A percentile compares a stretch with the other conserved stretches of the same genome.
These are phyloP conservation scores for Gavia stellata DNA, from an alignment of 2,113 vertebrate genomes.

Conservation along the genomic window DNA sequence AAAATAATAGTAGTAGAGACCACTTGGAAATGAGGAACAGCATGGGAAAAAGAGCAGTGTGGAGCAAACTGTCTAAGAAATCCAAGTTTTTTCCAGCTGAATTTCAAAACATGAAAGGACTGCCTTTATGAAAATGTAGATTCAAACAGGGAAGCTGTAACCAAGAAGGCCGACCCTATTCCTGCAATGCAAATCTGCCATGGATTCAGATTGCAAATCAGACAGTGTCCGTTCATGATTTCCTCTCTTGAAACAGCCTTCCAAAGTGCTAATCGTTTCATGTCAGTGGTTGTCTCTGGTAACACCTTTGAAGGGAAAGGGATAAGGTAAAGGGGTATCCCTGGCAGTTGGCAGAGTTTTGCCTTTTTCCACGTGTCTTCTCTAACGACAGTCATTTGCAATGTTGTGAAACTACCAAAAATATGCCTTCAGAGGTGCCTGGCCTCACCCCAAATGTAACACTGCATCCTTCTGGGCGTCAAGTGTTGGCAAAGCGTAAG, in stretches of 20 bases:
- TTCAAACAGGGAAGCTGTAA: neutral
- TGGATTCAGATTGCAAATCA: neutral
- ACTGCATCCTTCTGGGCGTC: neutral
- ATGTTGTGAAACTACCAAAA: neutral
- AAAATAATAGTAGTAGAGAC: neutral
- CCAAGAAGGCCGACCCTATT: neutral
- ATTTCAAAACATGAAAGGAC: neutral
- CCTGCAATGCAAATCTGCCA: neutral
- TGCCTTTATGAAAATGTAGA: neutral
- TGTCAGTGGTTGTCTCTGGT: neutral
- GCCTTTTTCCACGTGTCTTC: neutral
- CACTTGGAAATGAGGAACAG: neutral
- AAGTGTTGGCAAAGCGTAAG: neutral
- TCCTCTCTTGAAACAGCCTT: neutral
- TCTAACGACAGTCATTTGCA: neutral
- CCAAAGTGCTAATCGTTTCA: fast-evolving
- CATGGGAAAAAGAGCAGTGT: neutral
- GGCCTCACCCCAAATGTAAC: neutral
- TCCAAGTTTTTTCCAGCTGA: neutral
- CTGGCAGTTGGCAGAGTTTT: neutral
- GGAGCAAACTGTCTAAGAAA: neutral
- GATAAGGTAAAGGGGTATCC: neutral
- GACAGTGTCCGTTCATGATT: neutral
- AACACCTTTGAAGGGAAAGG: neutral
- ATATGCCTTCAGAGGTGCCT: neutral